These are phyloP conservation scores for Galbula dea DNA, from an alignment of 2,113 vertebrate species.

Conservation along the genomic window DNA sequence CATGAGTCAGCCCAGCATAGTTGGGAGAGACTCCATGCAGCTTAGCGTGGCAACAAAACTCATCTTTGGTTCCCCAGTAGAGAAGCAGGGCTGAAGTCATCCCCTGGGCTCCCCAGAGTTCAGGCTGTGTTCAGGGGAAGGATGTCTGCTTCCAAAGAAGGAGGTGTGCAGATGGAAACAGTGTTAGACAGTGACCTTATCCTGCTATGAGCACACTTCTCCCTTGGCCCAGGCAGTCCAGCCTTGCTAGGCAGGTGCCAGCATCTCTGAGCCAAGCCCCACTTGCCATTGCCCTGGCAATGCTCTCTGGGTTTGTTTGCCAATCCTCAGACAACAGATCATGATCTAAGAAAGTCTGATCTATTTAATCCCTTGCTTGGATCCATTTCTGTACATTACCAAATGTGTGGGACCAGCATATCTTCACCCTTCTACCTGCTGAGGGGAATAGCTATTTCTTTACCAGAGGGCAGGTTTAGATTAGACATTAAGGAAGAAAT, in stretches of 20 bases:
- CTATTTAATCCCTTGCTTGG: background rate
- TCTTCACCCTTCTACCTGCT: background rate
- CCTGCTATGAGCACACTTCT: too few relatives aligned
- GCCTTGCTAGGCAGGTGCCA: accelerated
- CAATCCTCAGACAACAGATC: background rate
- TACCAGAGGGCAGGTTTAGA: background rate
- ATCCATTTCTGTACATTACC: background rate
- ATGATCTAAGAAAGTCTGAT: accelerated
- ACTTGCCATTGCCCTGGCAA: background rate
- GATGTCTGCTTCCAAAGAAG: background rate
- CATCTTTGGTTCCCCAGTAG: background rate
- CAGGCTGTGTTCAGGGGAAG: background rate
- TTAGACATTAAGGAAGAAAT: background rate
- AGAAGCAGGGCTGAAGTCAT: background rate
- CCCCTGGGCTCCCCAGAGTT: background rate
- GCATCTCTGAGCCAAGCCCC: accelerated
- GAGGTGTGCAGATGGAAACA: background rate
- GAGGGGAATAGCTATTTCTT: background rate
- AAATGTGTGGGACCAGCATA: background rate
- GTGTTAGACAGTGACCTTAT: background rate
- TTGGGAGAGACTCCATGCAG: background rate
- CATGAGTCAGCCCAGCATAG: accelerated
- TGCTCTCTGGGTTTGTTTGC: background rate
- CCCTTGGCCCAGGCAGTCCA: background rate
- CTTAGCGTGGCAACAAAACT: background rate